Base-by-base conservation (phyloP, 2,797 vertebrate species). In the Myiothlypis chrysogaster region DNA sequence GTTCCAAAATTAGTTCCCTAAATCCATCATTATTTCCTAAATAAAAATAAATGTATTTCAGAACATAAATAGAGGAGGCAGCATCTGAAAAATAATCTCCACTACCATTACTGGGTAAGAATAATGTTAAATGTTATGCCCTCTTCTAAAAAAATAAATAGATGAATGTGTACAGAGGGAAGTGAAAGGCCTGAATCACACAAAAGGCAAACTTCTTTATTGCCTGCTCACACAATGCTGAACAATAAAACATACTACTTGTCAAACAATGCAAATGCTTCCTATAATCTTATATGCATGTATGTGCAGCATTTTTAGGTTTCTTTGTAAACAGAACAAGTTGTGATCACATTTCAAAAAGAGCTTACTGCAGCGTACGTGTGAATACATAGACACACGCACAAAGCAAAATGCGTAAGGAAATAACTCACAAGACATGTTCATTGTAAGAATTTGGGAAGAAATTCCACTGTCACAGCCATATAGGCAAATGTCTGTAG, bases 21-120 rank as follows among this genome's bases (percentile, higher is more conserved):
- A 91, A 90, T 60, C 46, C 15, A 55, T n/a, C 32, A 37, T 37
- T 83, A 52, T 89, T 87, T 95, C 49, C 60, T 70, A 72, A 91
- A 87, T 60, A 84, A 96, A 96, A 93, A 78, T 35, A 89, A 89
- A 77, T 52, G 46, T 41, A 69, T 84, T 96, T 86, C 50, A 78
- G 80, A 86, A 84, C 35, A 24, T 30, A 86, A 95, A 72, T 44
- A 75, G 44, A 88, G n/a, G 18, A 83, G 46, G 30, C 52, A 70
- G 47, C 27, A 88, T 80, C 37, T 91, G 78, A 90, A 95, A 96
- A 89, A 81, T 60, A 76, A 24, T 84, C 34, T 76, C 30, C 47
- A 70, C 21, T 49, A 49, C 24, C n/a, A 70, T 86, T 82, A 71
- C 28, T 17, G 14, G 41, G 25, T 72, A 65, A 93, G 44, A 93